A percentile compares a stretch with the other conserved stretches of the same genome.
Evolutionary conservation across 2,113 vertebrate genomes (phyloP).

Genomic region (Oxyruncus cristatus): DNA sequence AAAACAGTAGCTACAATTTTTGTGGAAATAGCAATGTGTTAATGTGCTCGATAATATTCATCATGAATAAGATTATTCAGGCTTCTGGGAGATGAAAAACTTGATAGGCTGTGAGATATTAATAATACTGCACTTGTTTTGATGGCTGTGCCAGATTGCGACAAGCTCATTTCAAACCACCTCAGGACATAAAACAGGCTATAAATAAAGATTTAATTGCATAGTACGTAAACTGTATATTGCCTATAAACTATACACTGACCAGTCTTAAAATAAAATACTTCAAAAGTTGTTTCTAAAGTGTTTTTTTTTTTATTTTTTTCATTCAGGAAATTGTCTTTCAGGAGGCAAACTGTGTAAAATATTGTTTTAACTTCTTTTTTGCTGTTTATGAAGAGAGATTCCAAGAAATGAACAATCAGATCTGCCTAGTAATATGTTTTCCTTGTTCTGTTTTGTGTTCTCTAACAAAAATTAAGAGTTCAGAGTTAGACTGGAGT

Average conservation of each 20-base stretch:
- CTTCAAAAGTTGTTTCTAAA: rapidly evolving
- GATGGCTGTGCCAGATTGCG: not conserved
- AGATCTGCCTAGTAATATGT: not conserved
- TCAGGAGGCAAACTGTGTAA: not conserved
- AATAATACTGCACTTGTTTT: not conserved
- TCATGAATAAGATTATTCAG: constrained; percentile 1
- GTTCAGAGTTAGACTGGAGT: not conserved
- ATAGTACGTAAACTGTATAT: not conserved
- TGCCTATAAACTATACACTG: not conserved
- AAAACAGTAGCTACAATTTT: not conserved
- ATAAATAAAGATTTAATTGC: not conserved
- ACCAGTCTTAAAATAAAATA: not conserved
- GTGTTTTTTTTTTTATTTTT: not conserved
- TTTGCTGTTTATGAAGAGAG: not conserved
- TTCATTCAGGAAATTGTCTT: not conserved
- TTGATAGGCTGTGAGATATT: constrained; percentile 6
- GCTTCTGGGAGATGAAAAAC: not conserved
- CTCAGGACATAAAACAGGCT: not conserved
- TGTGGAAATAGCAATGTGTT: not conserved
- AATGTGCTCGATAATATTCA: not conserved
- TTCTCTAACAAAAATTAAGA: not conserved
- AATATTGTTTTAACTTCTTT: not conserved
- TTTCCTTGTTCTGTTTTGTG: not conserved
- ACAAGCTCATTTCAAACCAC: not conserved
- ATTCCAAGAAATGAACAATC: not conserved